Conservation (phyloP, 2,888 invertebrate species). For the Ceramica pisi region DNA sequence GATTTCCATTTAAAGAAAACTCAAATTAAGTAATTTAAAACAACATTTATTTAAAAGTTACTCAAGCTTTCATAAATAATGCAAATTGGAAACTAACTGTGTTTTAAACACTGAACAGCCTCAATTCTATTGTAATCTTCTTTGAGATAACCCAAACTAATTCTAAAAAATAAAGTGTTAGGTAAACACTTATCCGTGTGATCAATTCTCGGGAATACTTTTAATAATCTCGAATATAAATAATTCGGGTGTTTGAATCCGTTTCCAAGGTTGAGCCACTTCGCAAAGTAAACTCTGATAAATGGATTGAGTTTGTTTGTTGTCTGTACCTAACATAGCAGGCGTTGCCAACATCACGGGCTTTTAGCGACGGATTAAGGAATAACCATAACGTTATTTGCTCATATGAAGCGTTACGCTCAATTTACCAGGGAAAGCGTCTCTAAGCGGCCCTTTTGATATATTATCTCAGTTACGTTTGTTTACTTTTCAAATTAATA, state of each 20-base stretch:
- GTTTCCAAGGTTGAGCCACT: constrained; percentile 79
- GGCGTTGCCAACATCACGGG: constrained; percentile 66
- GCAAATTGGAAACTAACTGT: constrained; percentile 44
- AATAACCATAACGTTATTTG: constrained; percentile 54
- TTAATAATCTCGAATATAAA: constrained; percentile 52
- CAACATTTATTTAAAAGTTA: constrained; percentile 27
- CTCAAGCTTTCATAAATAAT: constrained; percentile 44
- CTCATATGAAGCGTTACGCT: constrained; percentile 28
- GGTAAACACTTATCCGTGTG: constrained; percentile 21
- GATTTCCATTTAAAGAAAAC: constrained; percentile 16
- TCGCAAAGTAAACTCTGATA: constrained; percentile 79
- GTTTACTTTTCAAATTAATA: constrained; percentile 30
- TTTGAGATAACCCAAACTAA: constrained; percentile 14
- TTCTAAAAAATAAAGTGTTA: constrained; percentile 6
- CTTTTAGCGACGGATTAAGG: constrained; percentile 67
- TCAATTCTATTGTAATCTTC: constrained; percentile 37
- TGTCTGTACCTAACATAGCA: constrained; percentile 59
- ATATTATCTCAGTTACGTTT: constrained; percentile 21
- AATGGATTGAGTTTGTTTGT: constrained; percentile 77
- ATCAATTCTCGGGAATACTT: constrained; percentile 46
- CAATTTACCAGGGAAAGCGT: constrained; percentile 46
- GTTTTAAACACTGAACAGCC: constrained; percentile 21
- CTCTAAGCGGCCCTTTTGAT: constrained; percentile 27
- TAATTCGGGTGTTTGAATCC: constrained; percentile 55
- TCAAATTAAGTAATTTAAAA: constrained; percentile 36